Evolutionary conservation across 2,113 vertebrate genomes (phyloP), one percentile per base, ranked within the genome.

Genomic region (Charadrius vociferus): DNA sequence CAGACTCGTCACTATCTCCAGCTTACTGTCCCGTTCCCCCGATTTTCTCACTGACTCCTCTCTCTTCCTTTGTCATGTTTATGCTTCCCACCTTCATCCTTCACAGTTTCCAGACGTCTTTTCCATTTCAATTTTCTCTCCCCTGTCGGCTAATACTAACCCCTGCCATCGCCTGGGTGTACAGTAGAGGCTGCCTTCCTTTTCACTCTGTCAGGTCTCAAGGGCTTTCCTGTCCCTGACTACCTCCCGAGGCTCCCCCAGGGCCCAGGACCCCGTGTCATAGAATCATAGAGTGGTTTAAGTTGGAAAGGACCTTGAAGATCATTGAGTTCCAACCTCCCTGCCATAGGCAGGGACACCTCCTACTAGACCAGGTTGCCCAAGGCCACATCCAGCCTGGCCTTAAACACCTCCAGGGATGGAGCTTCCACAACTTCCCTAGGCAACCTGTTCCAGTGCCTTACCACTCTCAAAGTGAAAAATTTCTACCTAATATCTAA

Each of bases 101-200:
- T 88, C 70, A 62, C 30, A 18, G 14, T 55, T 63, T 58, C 43
- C 39, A 9, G 45, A 4, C 0, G 0, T 55, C 37, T 70, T 67
- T 80, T 75, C 29, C 32, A 22, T 14, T 53, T 55, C 26, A 65
- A 10, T 15, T 77, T 80, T 50, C 21, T 34, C 7, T 77, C 7
- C 32, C 26, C 32, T 5, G 0, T 52, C 49, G 70, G 29, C 30
- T 90, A 45, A 30, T 49, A 53, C 12, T 62, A 53, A 47, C 53
- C 8, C 10, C 15, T 3, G 17, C 30, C 0, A 0, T 53, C 20
- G 30, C 36, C 26, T 34, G 37, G 26, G 6, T 4, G 7, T 56
- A 16, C 26, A 47, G 65, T 49, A 59, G 45, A 58, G 17, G 13
- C 26, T 70, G 41, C 23, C 18, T 73, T 41, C 26, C 47, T 37